These are phyloP conservation scores for Bathynomus jamesi DNA, from an alignment of 1,140 invertebrate genomes.

Conservation along the genomic window DNA sequence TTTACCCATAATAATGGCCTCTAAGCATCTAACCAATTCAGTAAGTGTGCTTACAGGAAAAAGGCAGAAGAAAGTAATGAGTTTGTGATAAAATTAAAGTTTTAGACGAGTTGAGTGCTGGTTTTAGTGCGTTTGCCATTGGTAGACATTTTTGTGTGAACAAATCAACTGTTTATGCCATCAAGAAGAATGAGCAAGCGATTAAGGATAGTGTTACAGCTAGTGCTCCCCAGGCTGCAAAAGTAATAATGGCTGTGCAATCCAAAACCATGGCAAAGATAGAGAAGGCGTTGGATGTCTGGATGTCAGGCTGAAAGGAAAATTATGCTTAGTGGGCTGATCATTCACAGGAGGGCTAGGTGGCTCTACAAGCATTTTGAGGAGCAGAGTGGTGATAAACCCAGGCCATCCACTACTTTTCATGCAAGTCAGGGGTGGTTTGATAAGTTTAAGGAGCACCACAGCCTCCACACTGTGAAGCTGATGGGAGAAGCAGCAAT, in stretches of 20 bases:
- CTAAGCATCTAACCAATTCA: too few species aligned
- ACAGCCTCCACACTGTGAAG: too few species aligned
- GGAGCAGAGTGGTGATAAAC: neutral
- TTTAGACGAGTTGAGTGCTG: neutral
- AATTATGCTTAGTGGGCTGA: neutral
- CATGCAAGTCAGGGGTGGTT: too few species aligned
- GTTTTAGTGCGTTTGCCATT: neutral
- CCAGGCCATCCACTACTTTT: too few species aligned
- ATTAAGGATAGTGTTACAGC: neutral
- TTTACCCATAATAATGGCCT: too few species aligned
- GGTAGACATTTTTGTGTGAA: too few species aligned
- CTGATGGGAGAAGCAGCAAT: neutral
- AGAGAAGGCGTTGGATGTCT: neutral
- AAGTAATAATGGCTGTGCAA: too few species aligned
- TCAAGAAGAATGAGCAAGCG: neutral
- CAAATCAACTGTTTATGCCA: too few species aligned
- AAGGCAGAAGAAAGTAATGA: neutral
- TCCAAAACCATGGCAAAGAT: neutral
- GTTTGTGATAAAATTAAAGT: constrained; percentile 7
- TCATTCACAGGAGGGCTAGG: neutral
- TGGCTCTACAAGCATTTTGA: neutral
- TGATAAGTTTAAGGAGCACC: too few species aligned
- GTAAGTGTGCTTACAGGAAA: neutral
- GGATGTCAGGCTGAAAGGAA: neutral
- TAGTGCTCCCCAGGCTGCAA: neutral